Evolutionary conservation across 2,113 vertebrate genomes (phyloP), one percentile per base, ranked within the genome.

Genomic region (Vulpes ferrilata): DNA sequence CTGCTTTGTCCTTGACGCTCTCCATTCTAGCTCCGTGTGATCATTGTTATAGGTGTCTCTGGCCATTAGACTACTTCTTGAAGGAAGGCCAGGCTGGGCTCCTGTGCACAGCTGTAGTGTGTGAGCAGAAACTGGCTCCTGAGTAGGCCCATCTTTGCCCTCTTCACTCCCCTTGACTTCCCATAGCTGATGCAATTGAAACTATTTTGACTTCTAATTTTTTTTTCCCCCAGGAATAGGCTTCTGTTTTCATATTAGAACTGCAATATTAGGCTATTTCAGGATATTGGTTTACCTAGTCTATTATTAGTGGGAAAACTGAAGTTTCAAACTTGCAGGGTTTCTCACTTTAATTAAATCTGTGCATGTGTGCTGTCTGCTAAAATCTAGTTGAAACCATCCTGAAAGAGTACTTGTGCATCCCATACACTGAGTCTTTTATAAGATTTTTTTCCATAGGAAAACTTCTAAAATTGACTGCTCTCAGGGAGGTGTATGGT

Each of bases 11-110:
- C 12, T 25, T 25, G 13, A 23, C 32, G 30, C 22, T 12, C 35
- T 15, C 27, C 12, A 23, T 10, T 27, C 32, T 23, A 1, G 0
- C 10, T 27, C 38, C 3, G 1, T 53, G 8, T 5, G 7, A 3
- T 3, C 11, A 5, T 38, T 22, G 59, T 16, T 11, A 19, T 19
- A 11, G 32, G 16, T 43, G 2, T 35, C 22, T 76, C 64, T 91
- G 16, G 7, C 30, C 48, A 0, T 64, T 17, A 20, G 20, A 64
- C n/a, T 25, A 19, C 67, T 11, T 67, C 10, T 4, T 17, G 32
- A 38, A 12, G 7, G 64, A 86, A 81, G 43, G n/a, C 59, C 38
- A 3, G 11, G 62, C 30, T 3, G 55, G 32, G 2, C 59, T 53
- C 74, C 23, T 9, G 3, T 25, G 32, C 38, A 16, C 5, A 2